Base-by-base conservation (phyloP, 1,140 invertebrate genomes). In the Panagrolaimus sp. region DNA sequence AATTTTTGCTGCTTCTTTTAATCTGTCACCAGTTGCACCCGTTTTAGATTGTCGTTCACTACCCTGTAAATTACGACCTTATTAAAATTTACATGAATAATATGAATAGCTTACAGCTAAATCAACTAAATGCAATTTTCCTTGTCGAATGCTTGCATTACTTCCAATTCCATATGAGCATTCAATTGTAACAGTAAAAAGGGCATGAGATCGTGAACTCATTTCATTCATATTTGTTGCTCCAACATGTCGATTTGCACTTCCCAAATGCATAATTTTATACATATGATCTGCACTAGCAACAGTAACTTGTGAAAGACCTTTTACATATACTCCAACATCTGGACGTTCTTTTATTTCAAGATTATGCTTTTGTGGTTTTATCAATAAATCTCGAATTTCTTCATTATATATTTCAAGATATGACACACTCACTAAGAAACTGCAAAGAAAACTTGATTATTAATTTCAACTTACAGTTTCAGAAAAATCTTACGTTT, bases 201-300 rank as follows among this genome's bases (percentile, higher is more conserved):
- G 90, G 0, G 94, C 94, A 85, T 98, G 94, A 76, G 93, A 96
- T 72, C 94, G 88, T 64, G 92, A 94, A 0, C 93, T 96, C 83
- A 93, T 89, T 64, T 94, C 90, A 83, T 98, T 98, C 94, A 97
- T 96, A 71, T 91, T 91, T 83, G 96, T 95, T 24, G 89, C 85
- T 52, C 92, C 91, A 1, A 82, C 79, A 63, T 78, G 76, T 63
- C 79, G 82, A 88, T 89, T 87, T 89, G 91, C 85, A 89, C 93
- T 85, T 87, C 91, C 91, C 65, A 91, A 84, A 1, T 87, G 88
- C 88, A 93, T 90, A 65, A 93, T 89, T 71, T 86, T 84, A 71
- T 90, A 88, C 86, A 93, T 89, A 81, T 93, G 90, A 82, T 90
- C 89, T 5, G 91, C 90, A 86, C 89, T 91, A 76, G 90, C 89